phyloP scores from a whole-genome alignment of 2,888 invertebrate genomes.

The Dendrolimus houi region DNA sequence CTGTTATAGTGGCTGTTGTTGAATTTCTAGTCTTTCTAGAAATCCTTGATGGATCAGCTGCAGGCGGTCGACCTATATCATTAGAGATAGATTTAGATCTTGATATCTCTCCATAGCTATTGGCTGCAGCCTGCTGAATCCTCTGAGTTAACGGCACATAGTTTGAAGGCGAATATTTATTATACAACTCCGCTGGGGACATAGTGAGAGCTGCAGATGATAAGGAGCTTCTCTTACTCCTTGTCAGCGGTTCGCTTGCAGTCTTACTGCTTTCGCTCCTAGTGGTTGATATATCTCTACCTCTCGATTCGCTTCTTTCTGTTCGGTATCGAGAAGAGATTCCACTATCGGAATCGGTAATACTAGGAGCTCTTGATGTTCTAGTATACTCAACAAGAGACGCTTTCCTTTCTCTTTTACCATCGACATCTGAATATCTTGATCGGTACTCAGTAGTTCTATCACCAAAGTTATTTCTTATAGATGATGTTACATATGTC shows the following conservation, averaged over 20 bases:
- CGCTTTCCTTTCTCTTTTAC: constrained; percentile 55
- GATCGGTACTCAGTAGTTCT: constrained; percentile 55
- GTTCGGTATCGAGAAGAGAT: constrained; percentile 50
- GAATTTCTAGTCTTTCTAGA: constrained; percentile 52
- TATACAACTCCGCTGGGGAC: constrained; percentile 81
- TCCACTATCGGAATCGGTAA: constrained; percentile 65
- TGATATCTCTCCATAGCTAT: constrained; percentile 55
- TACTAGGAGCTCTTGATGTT: constrained; percentile 56
- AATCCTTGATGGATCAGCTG: constrained; percentile 43
- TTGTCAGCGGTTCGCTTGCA: constrained; percentile 46
- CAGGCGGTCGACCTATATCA: constrained; percentile 73
- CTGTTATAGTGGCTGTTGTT: constrained; percentile 47
- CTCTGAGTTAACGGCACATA: constrained; percentile 79
- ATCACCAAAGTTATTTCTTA: constrained; percentile 46
- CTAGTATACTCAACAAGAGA: constrained; percentile 55
- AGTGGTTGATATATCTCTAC: constrained; percentile 69
- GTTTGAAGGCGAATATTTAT: constrained; percentile 85
- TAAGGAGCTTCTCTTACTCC: constrained; percentile 56
- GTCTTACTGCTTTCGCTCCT: constrained; percentile 72
- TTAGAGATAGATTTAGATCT: constrained; percentile 76
- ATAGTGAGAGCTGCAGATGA: constrained; percentile 71
- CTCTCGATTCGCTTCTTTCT: constrained; percentile 71
- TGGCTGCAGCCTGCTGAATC: constrained; percentile 54
- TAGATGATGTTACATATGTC: constrained; percentile 50
- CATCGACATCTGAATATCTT: constrained; percentile 55